Evolutionary conservation across 2,797 vertebrate genomes (phyloP).

Genomic region (Smutsia gigantea): DNA sequence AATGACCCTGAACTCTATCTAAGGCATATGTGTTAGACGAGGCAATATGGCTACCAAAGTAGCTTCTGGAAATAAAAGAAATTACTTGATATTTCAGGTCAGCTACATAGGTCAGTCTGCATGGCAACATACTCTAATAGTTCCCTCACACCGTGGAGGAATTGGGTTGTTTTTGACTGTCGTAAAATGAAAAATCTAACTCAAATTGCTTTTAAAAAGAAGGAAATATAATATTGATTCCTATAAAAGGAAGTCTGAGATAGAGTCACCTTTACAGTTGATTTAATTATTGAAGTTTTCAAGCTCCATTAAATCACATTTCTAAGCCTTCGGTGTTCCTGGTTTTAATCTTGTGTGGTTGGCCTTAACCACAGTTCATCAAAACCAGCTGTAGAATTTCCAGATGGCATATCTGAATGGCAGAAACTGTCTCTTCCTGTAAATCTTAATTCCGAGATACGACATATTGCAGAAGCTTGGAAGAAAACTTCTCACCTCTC

Average conservation of each 20-base stretch:
- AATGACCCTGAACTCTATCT: neutral
- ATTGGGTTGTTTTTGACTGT: neutral
- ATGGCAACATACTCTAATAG: neutral
- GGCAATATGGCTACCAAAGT: neutral
- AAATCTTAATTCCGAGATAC: neutral
- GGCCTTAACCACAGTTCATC: neutral
- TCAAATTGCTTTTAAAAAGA: neutral
- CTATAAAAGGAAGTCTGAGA: neutral
- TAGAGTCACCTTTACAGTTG: neutral
- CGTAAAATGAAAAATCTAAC: neutral
- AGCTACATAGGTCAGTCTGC: neutral
- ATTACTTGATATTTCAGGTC: neutral
- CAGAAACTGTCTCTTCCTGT: neutral
- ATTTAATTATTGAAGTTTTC: slow-evolving; percentile 15
- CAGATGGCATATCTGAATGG: neutral
- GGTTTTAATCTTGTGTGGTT: neutral
- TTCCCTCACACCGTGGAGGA: neutral
- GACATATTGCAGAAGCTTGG: neutral
- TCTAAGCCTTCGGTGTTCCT: neutral
- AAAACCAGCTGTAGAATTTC: neutral
- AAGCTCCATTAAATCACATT: neutral
- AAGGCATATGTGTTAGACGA: neutral
- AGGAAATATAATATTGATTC: neutral
- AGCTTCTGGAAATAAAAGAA: neutral
- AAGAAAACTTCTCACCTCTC: neutral